Conservation (phyloP, 2,797 vertebrate genomes). For the Sebastiscus albofasciatus region DNA sequence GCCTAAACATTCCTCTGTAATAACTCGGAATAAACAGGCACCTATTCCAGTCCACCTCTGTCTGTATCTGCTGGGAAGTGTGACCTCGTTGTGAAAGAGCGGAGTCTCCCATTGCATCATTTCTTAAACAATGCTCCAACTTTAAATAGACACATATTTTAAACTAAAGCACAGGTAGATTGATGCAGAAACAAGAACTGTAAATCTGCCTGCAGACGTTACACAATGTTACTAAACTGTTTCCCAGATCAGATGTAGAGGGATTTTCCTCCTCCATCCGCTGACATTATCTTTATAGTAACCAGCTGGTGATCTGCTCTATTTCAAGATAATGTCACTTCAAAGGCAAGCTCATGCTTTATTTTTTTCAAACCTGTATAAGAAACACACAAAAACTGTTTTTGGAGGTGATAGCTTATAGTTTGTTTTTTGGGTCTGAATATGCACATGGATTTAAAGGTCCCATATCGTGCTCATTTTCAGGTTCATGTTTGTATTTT, state of each 20-base stretch:
- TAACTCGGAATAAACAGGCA: constrained; percentile 43
- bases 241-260: background rate
- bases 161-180: background rate
- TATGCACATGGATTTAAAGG: background rate
- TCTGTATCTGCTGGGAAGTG: background rate
- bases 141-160: background rate
- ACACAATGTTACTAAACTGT: background rate
- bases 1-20: constrained; percentile 67
- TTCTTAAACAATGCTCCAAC: background rate
- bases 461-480: too few relatives aligned
- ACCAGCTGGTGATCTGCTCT: constrained; percentile 23
- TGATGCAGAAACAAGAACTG: background rate
- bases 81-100: constrained; percentile 23
- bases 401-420: background rate
- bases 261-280: constrained; percentile 2
- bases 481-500: too few relatives aligned
- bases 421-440: background rate
- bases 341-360: background rate
- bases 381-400: background rate
- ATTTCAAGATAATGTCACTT: constrained; percentile 9
- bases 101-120: background rate
- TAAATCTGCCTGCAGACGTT: background rate
- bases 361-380: background rate
- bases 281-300: constrained; percentile 17
- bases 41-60: constrained; percentile 25